Conservation (phyloP, 2,888 invertebrate species). For the Eupithecia subumbrata region DNA sequence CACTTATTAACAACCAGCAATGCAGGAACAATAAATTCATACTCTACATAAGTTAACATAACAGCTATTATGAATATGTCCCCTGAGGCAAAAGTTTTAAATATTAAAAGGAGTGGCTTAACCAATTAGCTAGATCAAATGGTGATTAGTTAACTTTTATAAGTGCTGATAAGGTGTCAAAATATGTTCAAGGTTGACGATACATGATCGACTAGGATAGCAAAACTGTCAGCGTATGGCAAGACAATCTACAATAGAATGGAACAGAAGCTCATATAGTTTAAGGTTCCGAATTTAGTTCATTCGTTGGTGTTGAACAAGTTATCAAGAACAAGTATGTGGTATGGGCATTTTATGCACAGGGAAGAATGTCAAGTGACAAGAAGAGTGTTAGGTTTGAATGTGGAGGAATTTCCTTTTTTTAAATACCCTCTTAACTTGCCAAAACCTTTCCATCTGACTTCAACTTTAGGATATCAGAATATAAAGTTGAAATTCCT, state of each 20-base stretch:
- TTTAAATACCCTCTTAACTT: constrained; percentile 37
- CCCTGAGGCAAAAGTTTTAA: constrained; percentile 38
- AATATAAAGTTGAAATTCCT: constrained; percentile 28
- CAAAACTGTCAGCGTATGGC: constrained; percentile 18
- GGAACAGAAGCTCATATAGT: not conserved
- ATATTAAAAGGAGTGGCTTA: constrained; percentile 39
- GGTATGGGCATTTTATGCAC: too few species aligned
- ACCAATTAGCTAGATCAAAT: constrained; percentile 39
- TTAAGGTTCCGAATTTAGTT: not conserved
- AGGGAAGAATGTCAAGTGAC: too few species aligned
- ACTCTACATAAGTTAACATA: not conserved
- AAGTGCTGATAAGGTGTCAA: constrained; percentile 40
- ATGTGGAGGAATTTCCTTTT: constrained; percentile 45
- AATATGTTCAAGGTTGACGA: constrained; percentile 35
- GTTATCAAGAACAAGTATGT: too few species aligned
- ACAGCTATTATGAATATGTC: constrained; percentile 31
- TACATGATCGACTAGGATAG: constrained; percentile 4
- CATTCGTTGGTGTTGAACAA: not conserved
- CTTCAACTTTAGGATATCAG: fast-evolving
- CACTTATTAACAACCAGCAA: not conserved
- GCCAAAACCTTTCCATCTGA: constrained; percentile 3
- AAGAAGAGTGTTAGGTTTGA: too few species aligned
- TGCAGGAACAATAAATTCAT: constrained; percentile 19
- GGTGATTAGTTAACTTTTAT: constrained; percentile 32
- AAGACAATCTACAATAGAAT: constrained; percentile 1